Conservation (phyloP, 2,113 vertebrate species). For the Petrocephalus microphthalmus region DNA sequence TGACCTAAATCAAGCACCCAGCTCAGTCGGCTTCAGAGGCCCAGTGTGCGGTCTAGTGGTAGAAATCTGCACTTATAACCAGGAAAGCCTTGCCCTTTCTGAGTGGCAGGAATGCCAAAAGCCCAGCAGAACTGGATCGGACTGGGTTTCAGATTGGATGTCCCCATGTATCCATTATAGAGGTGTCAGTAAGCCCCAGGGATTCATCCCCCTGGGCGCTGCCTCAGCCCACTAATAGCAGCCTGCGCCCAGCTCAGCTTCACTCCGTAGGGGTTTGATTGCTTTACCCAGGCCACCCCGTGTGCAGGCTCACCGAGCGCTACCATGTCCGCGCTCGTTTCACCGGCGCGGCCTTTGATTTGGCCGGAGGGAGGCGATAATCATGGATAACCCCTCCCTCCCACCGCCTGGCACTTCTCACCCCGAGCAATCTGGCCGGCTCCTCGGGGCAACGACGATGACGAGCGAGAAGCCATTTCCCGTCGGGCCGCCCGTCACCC, state of each 20-base stretch:
- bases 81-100: not conserved
- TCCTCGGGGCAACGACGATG: conserved; percentile 21
- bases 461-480: not conserved
- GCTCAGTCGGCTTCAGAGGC: not conserved
- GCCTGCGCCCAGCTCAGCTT: not conserved
- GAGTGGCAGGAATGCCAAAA: not conserved
- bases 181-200: not conserved
- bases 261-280: not conserved
- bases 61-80: not conserved
- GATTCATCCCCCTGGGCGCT: not conserved
- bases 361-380: conserved; percentile 51
- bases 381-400: conserved; percentile 59
- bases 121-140: not conserved
- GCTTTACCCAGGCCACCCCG: conserved; percentile 25
- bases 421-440: conserved; percentile 48
- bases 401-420: conserved; percentile 43
- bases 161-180: conserved; percentile 21
- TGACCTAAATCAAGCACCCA: not conserved
- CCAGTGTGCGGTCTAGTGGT: not conserved
- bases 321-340: conserved; percentile 32
- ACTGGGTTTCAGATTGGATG: conserved; percentile 34
- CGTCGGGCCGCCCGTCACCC: not conserved
- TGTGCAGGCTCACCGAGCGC: conserved; percentile 33
- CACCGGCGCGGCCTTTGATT: conserved; percentile 56
- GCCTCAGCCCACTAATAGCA: not conserved